A percentile compares a stretch with the other conserved stretches of the same genome.
These are phyloP conservation scores for Nerophis ophidion DNA, from an alignment of 2,113 vertebrate species.

Conservation along the genomic window DNA sequence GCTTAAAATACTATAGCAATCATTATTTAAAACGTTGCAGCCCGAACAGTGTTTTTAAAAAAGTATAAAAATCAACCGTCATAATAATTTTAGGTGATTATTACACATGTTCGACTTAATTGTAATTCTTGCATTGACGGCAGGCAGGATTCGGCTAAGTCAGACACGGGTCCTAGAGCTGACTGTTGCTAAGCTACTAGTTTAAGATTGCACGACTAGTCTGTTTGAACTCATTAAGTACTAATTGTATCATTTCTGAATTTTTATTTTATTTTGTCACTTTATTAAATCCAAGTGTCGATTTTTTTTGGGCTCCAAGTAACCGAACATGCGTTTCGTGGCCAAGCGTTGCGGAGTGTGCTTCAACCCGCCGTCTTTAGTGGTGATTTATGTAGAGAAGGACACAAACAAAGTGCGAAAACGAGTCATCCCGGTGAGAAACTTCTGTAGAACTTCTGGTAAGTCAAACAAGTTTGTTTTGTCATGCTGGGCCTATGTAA, in stretches of 20 bases:
- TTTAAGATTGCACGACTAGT: no score
- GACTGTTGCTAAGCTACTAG: neutral
- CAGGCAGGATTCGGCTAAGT: constrained; percentile 12
- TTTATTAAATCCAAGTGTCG: neutral
- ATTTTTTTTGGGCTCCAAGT: neutral
- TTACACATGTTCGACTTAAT: neutral
- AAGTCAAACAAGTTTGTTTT: constrained; percentile 2
- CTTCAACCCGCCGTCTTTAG: constrained; percentile 82
- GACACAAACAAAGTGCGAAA: constrained; percentile 70
- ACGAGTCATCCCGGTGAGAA: constrained; percentile 85
- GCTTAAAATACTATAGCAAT: constrained; percentile 3
- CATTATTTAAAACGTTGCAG: neutral
- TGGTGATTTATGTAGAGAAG: constrained; percentile 79
- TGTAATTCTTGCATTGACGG: neutral
- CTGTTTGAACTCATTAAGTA: fast-evolving
- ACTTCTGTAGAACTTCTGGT: constrained; percentile 86
- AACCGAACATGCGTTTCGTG: constrained; percentile 64
- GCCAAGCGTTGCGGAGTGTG: constrained; percentile 86
- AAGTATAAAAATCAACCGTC: neutral
- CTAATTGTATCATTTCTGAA: neutral
- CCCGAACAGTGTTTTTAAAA: neutral
- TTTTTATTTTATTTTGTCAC: neutral
- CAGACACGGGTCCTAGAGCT: neutral
- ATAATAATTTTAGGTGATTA: no score
- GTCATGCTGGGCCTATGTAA: no score